Evolutionary conservation across 2,888 invertebrate species (phyloP), one percentile per base, ranked within the genome.

Genomic region (Orthosia cruda): DNA sequence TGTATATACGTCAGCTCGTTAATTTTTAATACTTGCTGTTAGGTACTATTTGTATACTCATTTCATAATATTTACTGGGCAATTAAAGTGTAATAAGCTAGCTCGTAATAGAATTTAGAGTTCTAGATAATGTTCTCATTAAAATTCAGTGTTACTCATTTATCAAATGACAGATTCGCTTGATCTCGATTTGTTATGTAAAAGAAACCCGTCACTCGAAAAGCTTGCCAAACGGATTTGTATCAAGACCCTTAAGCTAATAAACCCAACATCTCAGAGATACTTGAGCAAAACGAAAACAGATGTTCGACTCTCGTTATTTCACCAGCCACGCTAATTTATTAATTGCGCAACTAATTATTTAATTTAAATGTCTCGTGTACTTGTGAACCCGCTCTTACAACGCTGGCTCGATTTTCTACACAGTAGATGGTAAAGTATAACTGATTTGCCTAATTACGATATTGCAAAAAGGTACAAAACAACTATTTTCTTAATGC

Each of bases 311-410:
- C 77, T 83, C 69, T 49, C 52, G 71, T 63, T 74, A 75, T 68
- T 80, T 68, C 67, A 78, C 72, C 71, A 88, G 74, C 84, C 61
- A 65, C 71, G 77, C 76, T 84, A 80, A 88, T 88, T 88, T 75
- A 85, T 82, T 83, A 84, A 88, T 89, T 88, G 88, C 74, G 69
- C 66, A 79, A 75, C 74, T 78, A 87, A 87, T 87, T 89, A 85
- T 81, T 81, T 84, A 83, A 88, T 87, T 84, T 84, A 79, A 89
- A 87, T 84, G 63, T 85, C 71, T 83, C 75, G 65, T 80, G 80
- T 81, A 69, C 76, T 72, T 76, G 58, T 20, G 40, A 59, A 74
- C 58, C 55, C 59, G 67, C 47, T 77, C 65, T 72, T 52, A 66
- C 20, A 69, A 63, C 54, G 64, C 69, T 74, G 64, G 47, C 64